Base-by-base conservation (phyloP, 2,797 vertebrate species). In the Aphelocoma californica region DNA sequence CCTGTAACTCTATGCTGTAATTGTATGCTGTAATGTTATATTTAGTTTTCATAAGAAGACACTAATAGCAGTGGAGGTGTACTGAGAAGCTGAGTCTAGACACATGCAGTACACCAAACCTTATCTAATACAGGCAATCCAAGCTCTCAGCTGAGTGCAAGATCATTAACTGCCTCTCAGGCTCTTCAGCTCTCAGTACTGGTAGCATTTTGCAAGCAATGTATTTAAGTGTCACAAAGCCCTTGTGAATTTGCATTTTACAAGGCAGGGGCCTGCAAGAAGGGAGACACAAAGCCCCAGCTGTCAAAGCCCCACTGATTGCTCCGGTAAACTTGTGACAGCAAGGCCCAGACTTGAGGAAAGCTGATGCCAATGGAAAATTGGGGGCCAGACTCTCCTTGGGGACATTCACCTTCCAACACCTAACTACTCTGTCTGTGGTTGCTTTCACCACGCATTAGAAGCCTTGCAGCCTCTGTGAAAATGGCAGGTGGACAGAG, bases 51-150 rank as follows among this genome's bases (percentile, higher is more conserved):
- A 42, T 81, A 85, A 90, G 88, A 62, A 96, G 93, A 93, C 69
- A 73, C 81, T 96, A 93, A 92, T 77, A 96, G 91, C 72, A 88
- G 87, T 91, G 85, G 94, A 95, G 85, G 69, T 95, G 87, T 90
- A 78, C 69, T 91, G 80, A 86, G 91, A 92, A 96, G 84, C 87
- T 92, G 85, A 93, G 87, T 94, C 85, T 94, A 94, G 91, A 87
- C 78, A 56, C 74, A 75, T 32, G 40, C 57, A 74, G 51, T 80
- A 61, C 61, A 86, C 78, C 75, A 95, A 94, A 83, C 42, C 56
- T 96, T 80, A 80, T 88, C 87, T 90, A 95, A 84, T 69, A 65
- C 65, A 85, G 79, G 54, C 66, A 79, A 67, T 77, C 29, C 86
- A 60, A 81, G 73, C 73, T 92, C 83, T 87, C 47, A 29, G n/a